Percentiles rank a stretch among this genome's conserved stretches.
These are phyloP conservation scores for Musca domestica DNA, from an alignment of 1,140 invertebrate genomes.

Conservation along the genomic window DNA sequence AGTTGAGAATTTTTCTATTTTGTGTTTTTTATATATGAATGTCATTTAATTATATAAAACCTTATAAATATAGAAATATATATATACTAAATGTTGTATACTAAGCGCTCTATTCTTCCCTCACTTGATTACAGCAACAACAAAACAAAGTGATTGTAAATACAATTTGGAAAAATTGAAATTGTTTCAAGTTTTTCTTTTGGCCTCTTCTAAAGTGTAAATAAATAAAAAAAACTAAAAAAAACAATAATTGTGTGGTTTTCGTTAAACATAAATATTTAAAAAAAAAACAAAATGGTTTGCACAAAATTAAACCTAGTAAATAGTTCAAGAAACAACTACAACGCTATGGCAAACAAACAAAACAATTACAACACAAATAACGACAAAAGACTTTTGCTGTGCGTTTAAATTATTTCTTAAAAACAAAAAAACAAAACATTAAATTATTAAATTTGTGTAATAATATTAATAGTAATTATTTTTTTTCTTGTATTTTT, in stretches of 20 bases:
- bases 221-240: too few relatives aligned
- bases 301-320: conserved; percentile 12
- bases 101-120: background rate
- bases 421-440: too few relatives aligned
- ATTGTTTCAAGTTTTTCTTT: background rate
- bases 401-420: conserved; percentile 6
- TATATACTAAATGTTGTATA: conserved; percentile 15
- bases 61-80: background rate
- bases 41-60: conserved; percentile 12
- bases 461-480: background rate
- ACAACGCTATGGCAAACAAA: background rate
- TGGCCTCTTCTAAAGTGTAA: background rate
- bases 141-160: conserved; percentile 14
- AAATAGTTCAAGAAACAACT: too few relatives aligned
- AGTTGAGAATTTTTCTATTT: background rate
- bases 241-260: background rate
- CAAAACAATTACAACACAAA: background rate
- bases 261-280: conserved; percentile 3
- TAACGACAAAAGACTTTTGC: conserved; percentile 2
- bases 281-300: background rate
- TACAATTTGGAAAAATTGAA: background rate
- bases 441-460: background rate
- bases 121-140: background rate
- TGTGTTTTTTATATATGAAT: conserved; percentile 9
- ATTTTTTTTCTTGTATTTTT: background rate